A percentile compares a stretch with the other conserved stretches of the same genome.
Conservation (phyloP, 2,888 invertebrate genomes). For the Daptonema setosum region DNA sequence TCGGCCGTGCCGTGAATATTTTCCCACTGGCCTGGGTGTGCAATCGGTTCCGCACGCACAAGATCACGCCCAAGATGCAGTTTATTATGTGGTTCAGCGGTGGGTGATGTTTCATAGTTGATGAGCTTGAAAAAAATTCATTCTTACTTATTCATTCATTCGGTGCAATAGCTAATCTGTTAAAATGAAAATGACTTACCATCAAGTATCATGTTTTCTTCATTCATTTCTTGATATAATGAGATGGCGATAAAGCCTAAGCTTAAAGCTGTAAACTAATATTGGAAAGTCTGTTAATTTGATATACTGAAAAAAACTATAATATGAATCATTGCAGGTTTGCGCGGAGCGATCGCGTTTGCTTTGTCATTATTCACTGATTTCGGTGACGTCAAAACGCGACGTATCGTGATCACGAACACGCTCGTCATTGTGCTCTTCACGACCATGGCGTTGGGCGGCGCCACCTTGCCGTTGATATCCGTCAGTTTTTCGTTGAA, state of each 20-base stretch:
- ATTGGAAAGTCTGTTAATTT: no score
- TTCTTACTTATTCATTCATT: background rate
- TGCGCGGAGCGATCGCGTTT: constrained; percentile 90
- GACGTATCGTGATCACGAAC: constrained; percentile 86
- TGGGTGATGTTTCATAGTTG: constrained; percentile 27
- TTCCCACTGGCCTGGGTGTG: constrained; percentile 77
- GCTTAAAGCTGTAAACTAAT: no score
- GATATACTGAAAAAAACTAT: no score
- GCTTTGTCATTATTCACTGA: constrained; percentile 83
- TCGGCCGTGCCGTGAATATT: constrained; percentile 85
- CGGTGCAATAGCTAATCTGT: background rate
- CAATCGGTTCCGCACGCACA: constrained; percentile 86
- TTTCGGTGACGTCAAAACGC: constrained; percentile 62
- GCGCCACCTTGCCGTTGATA: constrained; percentile 85
- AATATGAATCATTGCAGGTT: constrained; percentile 38
- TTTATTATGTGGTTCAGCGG: constrained; percentile 99
- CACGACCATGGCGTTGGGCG: constrained; percentile 80
- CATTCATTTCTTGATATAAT: no score
- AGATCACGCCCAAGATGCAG: constrained; percentile 93
- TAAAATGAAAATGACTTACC: no score
- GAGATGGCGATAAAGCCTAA: no score
- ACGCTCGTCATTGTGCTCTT: constrained; percentile 91
- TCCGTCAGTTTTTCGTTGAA: no score
- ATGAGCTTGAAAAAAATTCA: background rate
- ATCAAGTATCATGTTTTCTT: no score